These are phyloP conservation scores for Cinclus cinclus DNA, from an alignment of 2,113 vertebrate species.

Conservation along the genomic window DNA sequence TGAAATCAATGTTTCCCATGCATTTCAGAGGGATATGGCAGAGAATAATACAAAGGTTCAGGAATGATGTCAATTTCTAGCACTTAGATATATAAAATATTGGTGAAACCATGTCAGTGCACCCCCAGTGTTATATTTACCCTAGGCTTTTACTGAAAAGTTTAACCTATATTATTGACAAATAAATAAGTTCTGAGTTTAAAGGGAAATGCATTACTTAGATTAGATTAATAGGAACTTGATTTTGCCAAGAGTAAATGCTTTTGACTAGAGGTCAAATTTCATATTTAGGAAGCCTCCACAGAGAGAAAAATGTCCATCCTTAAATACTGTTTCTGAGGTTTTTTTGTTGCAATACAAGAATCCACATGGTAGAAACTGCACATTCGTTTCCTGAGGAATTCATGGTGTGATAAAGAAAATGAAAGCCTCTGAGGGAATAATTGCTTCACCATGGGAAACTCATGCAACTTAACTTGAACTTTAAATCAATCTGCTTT, in stretches of 20 bases:
- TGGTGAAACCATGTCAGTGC: not conserved
- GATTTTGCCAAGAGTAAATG: not conserved
- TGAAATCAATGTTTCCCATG: not conserved
- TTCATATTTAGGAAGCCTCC: slow-evolving; percentile 1
- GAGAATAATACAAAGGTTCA: not conserved
- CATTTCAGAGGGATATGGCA: rapidly evolving
- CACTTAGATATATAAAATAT: not conserved
- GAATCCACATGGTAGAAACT: slow-evolving; percentile 37
- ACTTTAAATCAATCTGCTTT: slow-evolving; percentile 65
- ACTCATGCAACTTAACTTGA: slow-evolving; percentile 65
- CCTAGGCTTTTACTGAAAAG: not conserved
- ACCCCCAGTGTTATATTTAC: not conserved
- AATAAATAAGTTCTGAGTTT: not conserved
- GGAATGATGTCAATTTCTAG: not conserved
- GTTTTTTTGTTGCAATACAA: slow-evolving; percentile 21
- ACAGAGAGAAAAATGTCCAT: not conserved
- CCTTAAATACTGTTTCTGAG: slow-evolving; percentile 11
- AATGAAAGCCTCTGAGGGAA: slow-evolving; percentile 63
- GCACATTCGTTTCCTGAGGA: slow-evolving; percentile 29
- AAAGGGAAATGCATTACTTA: not conserved
- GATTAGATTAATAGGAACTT: not conserved
- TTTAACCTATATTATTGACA: not conserved
- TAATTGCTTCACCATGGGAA: slow-evolving; percentile 68
- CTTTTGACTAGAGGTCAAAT: not conserved
- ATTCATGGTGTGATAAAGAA: slow-evolving; percentile 65